Base-by-base conservation (phyloP, 2,888 invertebrate genomes). In the Allolobophora icterica region DNA sequence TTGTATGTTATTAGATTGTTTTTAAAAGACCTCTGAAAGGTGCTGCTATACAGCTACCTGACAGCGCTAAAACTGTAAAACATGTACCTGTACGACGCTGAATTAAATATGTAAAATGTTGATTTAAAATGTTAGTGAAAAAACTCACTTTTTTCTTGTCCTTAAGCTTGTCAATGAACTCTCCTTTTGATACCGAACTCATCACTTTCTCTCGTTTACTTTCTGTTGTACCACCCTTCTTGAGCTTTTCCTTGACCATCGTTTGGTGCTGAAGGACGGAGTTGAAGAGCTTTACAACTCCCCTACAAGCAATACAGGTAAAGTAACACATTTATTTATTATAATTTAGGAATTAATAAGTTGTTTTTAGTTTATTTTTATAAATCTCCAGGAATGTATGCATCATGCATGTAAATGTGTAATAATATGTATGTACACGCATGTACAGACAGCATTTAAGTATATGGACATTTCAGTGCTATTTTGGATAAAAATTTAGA, bases 221-320 rank as follows among this genome's bases (percentile, higher is more conserved):
- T 38, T 87, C 87, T 4, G 87, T 87, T 35, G 87, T 87, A 38
- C 87, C 87, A 24, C 2, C 0, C 38, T 34, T 96, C 91, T 96
- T 96, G 90, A 98, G 95, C 95, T 97, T 97, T 91, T 96, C 96
- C 89, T 97, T 96, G 90, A 98, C 95, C 91, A 97, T 96, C 94
- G 97, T 97, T 95, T 98, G 98, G 95, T 98, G 98, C 93, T 97
- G 96, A 94, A 97, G 97, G 0, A 98, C 98, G 52, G 98, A 97
- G 96, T 98, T 98, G 94, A 98, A 98, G 92, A 98, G 96, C 94
- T 98, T 98, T 0, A 98, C 98, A 0, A 98, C 98, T 94, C 98
- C 98, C 95, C 97, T 97, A 87, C 34, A 87, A 1, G n/a, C 8
- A 71, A 71, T 6, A 71, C 71, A 71, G 71, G n/a, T 71, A 71